These are phyloP conservation scores for Dendrolimus pini DNA, from an alignment of 2,888 invertebrate genomes.

Conservation along the genomic window DNA sequence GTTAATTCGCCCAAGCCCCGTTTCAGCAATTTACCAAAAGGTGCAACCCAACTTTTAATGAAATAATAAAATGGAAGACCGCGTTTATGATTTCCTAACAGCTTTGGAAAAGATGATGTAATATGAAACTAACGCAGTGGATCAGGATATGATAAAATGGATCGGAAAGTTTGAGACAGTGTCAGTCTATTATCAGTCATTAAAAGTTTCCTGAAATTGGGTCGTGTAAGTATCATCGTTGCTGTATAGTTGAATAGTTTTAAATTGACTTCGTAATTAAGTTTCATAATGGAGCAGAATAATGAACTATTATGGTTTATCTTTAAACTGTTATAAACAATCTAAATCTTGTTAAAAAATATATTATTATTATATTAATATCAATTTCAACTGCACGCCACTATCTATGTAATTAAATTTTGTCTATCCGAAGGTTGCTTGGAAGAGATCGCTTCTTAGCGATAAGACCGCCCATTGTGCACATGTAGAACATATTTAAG, in stretches of 20 bases:
- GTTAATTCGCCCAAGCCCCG: slow-evolving; percentile 37
- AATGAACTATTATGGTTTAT: background rate
- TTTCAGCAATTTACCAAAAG: slow-evolving; percentile 36
- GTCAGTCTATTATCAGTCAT: background rate
- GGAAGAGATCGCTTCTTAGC: no score
- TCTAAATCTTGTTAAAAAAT: no score
- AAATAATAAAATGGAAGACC: slow-evolving; percentile 26
- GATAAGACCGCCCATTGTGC: no score
- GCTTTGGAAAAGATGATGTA: slow-evolving; percentile 7
- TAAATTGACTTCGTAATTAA: background rate
- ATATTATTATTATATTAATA: no score
- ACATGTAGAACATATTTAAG: no score
- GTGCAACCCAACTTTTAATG: slow-evolving; percentile 31
- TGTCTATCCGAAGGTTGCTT: no score
- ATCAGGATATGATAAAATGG: background rate
- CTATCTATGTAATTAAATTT: no score
- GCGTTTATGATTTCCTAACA: slow-evolving; percentile 16
- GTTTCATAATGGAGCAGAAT: slow-evolving; percentile 8
- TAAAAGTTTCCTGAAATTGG: slow-evolving; percentile 8
- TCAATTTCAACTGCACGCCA: no score
- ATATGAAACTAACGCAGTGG: background rate
- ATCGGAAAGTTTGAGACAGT: slow-evolving; percentile 5
- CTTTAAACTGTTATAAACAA: no score
- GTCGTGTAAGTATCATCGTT: slow-evolving; percentile 6
- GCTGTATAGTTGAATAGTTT: background rate